Conservation (phyloP, 2,888 invertebrate species). For the Caenorhabditis macrosperma region DNA sequence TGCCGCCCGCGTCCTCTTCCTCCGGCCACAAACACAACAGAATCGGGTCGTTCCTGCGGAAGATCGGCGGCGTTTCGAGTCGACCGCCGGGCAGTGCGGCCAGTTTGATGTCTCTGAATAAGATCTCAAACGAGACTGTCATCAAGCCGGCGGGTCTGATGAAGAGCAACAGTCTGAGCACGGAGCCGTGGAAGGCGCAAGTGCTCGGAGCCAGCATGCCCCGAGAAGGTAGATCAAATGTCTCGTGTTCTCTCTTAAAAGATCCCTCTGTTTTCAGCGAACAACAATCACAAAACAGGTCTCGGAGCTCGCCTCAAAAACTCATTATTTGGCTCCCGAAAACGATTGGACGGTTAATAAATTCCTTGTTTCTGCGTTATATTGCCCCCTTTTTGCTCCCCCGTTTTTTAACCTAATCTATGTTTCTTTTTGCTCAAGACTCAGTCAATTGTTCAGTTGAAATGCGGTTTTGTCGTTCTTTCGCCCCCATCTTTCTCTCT, state of each 20-base stretch:
- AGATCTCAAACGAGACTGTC: constrained; percentile 68
- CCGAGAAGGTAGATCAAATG: constrained; percentile 48
- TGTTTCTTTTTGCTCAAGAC: constrained; percentile 30
- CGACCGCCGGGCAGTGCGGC: constrained; percentile 73
- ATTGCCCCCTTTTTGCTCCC: neutral
- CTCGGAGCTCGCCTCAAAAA: constrained; percentile 78
- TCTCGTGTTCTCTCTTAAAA: neutral
- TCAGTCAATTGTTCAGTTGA: constrained; percentile 29
- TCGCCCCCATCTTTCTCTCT: neutral
- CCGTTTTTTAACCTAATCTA: neutral
- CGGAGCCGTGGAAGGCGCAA: constrained; percentile 77
- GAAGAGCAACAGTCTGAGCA: constrained; percentile 77
- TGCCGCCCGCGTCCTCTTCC: constrained; percentile 64
- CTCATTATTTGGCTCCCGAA: constrained; percentile 78
- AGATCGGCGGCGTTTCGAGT: constrained; percentile 70
- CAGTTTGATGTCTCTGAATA: constrained; percentile 77
- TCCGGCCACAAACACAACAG: constrained; percentile 65
- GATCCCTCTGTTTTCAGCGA: constrained; percentile 42
- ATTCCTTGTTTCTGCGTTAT: neutral
- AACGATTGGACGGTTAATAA: constrained; percentile 65
- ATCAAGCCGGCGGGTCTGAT: constrained; percentile 67
- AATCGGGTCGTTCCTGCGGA: constrained; percentile 76
- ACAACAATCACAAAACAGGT: constrained; percentile 66
- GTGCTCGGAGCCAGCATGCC: constrained; percentile 63
- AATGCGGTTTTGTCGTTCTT: constrained; percentile 43